These are phyloP conservation scores for Stigmatopora nigra DNA, from an alignment of 2,113 vertebrate genomes.

Conservation along the genomic window DNA sequence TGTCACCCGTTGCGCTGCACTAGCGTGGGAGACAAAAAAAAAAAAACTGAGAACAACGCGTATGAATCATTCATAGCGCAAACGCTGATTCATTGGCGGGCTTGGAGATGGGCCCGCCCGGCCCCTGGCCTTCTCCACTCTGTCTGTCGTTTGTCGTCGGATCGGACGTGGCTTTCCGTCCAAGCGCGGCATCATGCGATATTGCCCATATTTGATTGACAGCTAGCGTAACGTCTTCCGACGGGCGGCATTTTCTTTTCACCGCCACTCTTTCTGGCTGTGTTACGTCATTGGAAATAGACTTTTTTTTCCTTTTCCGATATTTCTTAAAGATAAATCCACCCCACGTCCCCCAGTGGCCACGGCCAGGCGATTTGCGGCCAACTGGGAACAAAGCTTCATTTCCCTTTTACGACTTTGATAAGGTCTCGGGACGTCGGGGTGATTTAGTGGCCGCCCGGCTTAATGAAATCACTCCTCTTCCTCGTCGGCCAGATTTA, in stretches of 20 bases:
- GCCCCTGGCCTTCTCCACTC: no score
- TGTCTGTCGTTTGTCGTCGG: no score
- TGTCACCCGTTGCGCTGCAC: not conserved
- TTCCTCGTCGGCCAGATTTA: not conserved
- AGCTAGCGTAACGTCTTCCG: no score
- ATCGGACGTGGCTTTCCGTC: no score
- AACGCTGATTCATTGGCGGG: not conserved
- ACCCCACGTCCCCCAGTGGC: not conserved
- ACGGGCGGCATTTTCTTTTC: no score
- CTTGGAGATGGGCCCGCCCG: not conserved
- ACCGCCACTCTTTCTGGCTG: no score
- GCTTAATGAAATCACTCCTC: constrained; percentile 5
- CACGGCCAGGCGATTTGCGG: not conserved
- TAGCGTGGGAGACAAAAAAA: not conserved
- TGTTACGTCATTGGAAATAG: no score
- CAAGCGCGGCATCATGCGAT: no score
- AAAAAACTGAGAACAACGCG: not conserved
- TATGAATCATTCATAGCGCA: not conserved
- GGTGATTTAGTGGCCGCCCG: not conserved
- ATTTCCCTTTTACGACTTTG: constrained; percentile 3
- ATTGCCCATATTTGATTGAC: no score
- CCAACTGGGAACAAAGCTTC: not conserved
- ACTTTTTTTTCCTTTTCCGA: no score
- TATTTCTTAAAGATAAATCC: no score
- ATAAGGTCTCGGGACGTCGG: constrained; percentile 4